Conservation (phyloP, 2,888 invertebrate genomes). For the Danaus chrysippus region DNA sequence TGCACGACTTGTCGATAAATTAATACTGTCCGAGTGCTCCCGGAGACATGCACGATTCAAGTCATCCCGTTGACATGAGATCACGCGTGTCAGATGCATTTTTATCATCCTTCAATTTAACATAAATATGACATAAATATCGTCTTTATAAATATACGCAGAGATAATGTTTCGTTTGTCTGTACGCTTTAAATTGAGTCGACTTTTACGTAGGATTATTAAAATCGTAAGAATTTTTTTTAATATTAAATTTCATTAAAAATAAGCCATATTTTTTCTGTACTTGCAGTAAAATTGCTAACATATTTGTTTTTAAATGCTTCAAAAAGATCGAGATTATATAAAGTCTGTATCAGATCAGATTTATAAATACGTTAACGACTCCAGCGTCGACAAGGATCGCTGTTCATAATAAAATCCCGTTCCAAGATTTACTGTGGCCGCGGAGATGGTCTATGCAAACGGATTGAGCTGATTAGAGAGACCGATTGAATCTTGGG, state of each 20-base stretch:
- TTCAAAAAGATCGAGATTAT: neutral
- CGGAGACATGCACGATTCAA: conserved; percentile 53
- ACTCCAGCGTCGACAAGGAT: conserved; percentile 12
- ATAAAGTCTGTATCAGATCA: conserved; percentile 1
- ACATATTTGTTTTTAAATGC: neutral
- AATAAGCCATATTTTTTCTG: conserved; percentile 1
- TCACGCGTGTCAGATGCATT: conserved; percentile 16
- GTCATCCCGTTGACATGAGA: conserved; percentile 39
- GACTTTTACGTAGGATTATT: no score
- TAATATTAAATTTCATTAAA: neutral
- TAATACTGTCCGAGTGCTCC: conserved; percentile 62
- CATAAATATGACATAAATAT: no score
- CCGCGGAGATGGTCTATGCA: conserved; percentile 62
- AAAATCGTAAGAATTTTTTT: neutral
- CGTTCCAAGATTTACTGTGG: conserved; percentile 35
- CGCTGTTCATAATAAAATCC: conserved; percentile 26
- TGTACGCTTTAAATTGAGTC: no score
- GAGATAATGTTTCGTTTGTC: no score
- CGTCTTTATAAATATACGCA: no score
- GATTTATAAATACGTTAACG: neutral
- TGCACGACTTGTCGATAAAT: conserved; percentile 74
- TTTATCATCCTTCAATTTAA: conserved; percentile 18
- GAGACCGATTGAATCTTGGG: conserved; percentile 69
- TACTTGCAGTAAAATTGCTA: neutral
- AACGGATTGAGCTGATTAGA: conserved; percentile 71